These are phyloP conservation scores for Cheilosia vulpina DNA, from an alignment of 2,888 invertebrate species.

Conservation along the genomic window DNA sequence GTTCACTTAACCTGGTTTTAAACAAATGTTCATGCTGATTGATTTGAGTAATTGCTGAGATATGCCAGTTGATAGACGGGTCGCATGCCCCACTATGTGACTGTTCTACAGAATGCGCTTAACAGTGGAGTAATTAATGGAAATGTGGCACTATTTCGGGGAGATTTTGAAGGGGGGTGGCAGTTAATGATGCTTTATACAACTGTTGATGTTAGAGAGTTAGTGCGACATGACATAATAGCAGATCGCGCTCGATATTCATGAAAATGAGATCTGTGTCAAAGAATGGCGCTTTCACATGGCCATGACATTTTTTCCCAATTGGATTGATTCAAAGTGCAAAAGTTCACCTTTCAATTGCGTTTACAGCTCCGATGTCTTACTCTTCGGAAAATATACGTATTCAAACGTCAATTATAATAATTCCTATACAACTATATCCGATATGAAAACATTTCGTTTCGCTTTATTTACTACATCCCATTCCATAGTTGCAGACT, in stretches of 20 bases:
- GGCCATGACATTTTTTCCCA: too few species aligned
- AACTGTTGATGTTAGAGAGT: slow-evolving; percentile 48
- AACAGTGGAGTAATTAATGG: slow-evolving; percentile 17
- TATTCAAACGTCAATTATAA: too few species aligned
- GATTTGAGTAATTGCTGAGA: slow-evolving; percentile 80
- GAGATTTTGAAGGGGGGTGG: slow-evolving; percentile 23
- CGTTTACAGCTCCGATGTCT: too few species aligned
- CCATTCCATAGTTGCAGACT: neutral
- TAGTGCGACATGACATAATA: slow-evolving; percentile 15
- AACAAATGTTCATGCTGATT: slow-evolving; percentile 80
- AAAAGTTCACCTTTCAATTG: too few species aligned
- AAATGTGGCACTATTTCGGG: slow-evolving; percentile 11
- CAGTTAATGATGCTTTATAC: slow-evolving; percentile 31
- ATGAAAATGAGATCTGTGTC: slow-evolving; percentile 2
- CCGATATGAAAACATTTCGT: too few species aligned
- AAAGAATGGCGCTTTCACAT: too few species aligned
- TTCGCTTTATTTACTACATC: too few species aligned
- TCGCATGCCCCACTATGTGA: slow-evolving; percentile 51
- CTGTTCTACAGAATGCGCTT: neutral
- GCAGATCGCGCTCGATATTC: neutral
- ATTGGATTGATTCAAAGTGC: too few species aligned
- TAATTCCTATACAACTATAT: too few species aligned
- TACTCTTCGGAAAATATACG: too few species aligned
- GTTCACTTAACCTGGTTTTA: slow-evolving; percentile 81
- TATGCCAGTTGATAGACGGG: slow-evolving; percentile 58